Percentiles rank a stretch among this genome's conserved stretches.
Evolutionary conservation across 2,113 vertebrate genomes (phyloP).

Genomic region (Istiophorus platypterus): DNA sequence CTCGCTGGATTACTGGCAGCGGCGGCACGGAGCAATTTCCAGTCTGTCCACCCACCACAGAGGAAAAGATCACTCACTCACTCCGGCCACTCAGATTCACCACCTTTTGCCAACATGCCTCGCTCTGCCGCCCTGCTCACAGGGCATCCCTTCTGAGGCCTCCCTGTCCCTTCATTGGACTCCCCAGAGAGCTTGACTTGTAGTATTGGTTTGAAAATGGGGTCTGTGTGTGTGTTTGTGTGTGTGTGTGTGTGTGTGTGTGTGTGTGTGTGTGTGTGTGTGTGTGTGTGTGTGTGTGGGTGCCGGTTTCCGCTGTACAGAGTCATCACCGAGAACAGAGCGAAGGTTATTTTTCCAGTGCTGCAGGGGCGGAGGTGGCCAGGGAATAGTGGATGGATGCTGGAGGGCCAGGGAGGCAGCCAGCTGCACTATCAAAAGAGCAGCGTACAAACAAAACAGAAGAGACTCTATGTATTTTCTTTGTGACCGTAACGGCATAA

Average conservation of each 20-base stretch:
- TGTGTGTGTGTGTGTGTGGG: conserved; percentile 60
- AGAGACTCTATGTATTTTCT: conserved; percentile 34
- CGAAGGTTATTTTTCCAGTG: conserved; percentile 52
- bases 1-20: conserved; percentile 69
- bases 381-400: conserved; percentile 61
- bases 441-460: conserved; percentile 36
- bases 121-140: conserved; percentile 9
- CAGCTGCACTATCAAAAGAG: conserved; percentile 69
- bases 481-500: conserved; percentile 5
- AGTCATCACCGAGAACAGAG: conserved; percentile 64
- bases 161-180: conserved; percentile 20
- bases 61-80: conserved; percentile 72
- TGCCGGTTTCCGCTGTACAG: conserved; percentile 67
- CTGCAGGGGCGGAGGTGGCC: conserved; percentile 65
- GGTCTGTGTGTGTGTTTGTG: conserved; percentile 16
- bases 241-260: conserved; percentile 56
- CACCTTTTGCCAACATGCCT: conserved; percentile 36
- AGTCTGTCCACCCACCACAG: conserved; percentile 60
- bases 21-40: conserved; percentile 58
- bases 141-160: conserved; percentile 47
- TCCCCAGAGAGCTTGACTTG: conserved; percentile 17
- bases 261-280: conserved; percentile 51
- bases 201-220: conserved; percentile 8
- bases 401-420: conserved; percentile 39
- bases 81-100: conserved; percentile 42